phyloP scores from a whole-genome alignment of 2,113 vertebrate species.

The Chloropsis hardwickii region DNA sequence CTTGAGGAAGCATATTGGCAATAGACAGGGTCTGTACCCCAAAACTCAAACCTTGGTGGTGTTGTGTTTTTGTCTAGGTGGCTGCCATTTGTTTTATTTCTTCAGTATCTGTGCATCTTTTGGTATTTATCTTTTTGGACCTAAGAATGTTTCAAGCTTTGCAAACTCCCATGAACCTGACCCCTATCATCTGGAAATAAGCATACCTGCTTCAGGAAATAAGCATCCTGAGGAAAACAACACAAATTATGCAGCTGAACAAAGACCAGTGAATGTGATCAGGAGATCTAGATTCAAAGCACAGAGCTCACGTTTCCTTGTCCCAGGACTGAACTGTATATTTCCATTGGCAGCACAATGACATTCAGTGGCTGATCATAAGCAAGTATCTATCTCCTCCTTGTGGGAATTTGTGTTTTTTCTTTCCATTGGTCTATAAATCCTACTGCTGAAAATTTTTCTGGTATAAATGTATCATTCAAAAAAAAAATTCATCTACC shows the following conservation, averaged over 20 bases:
- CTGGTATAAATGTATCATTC: not conserved
- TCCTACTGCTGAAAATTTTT: not conserved
- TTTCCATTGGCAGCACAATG: not conserved
- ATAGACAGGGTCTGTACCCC: not conserved
- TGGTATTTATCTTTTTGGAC: not conserved
- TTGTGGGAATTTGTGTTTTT: conserved; percentile 20
- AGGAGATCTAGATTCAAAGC: not conserved
- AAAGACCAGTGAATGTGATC: not conserved
- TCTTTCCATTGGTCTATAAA: not conserved
- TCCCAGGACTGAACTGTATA: not conserved
- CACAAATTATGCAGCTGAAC: not conserved
- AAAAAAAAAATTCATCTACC: not conserved
- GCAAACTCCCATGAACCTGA: not conserved
- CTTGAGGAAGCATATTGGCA: not conserved
- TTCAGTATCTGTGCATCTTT: not conserved
- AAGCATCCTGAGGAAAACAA: not conserved
- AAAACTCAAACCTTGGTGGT: not conserved
- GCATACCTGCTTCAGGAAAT: not conserved
- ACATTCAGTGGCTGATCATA: not conserved
- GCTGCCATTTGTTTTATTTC: not conserved
- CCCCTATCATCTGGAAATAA: not conserved
- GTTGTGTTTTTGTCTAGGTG: not conserved
- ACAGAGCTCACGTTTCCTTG: not conserved
- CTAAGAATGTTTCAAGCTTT: not conserved
- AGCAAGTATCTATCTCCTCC: conserved; percentile 17